Evolutionary conservation across 2,113 vertebrate species (phyloP).

Genomic region (Percina caprodes): DNA sequence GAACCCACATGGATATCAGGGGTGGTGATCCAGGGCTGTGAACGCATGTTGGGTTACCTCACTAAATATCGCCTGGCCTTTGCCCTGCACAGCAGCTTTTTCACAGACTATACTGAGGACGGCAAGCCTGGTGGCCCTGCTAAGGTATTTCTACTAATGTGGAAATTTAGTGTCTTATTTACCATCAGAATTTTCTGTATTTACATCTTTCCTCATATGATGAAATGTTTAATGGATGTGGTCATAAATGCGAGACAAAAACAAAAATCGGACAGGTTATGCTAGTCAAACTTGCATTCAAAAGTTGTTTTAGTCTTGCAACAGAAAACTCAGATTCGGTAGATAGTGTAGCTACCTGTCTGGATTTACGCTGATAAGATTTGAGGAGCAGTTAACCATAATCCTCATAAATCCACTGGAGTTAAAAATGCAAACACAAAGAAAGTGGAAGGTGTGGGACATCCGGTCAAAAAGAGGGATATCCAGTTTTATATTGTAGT

Average conservation of each 20-base stretch:
- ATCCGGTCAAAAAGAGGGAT: too few species aligned
- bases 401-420: too few species aligned
- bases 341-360: too few species aligned
- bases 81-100: slow-evolving; percentile 76
- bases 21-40: slow-evolving; percentile 85
- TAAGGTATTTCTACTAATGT: slow-evolving; percentile 69
- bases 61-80: slow-evolving; percentile 83
- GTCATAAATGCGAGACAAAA: not conserved
- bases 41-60: slow-evolving; percentile 81
- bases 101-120: slow-evolving; percentile 78
- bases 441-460: too few species aligned
- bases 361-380: too few species aligned
- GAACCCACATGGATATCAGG: slow-evolving; percentile 87
- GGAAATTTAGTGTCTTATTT: not conserved
- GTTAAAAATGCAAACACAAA: too few species aligned
- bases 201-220: not conserved
- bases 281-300: too few species aligned
- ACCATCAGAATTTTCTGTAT: not conserved
- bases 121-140: slow-evolving; percentile 42
- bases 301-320: too few species aligned
- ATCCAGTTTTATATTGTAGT: too few species aligned
- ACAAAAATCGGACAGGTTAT: not conserved
- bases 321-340: too few species aligned
- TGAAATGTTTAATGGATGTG: not conserved
- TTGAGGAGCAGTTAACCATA: too few species aligned